Base-by-base conservation (phyloP, 2,113 vertebrate genomes). In the Tyrannus savana region DNA sequence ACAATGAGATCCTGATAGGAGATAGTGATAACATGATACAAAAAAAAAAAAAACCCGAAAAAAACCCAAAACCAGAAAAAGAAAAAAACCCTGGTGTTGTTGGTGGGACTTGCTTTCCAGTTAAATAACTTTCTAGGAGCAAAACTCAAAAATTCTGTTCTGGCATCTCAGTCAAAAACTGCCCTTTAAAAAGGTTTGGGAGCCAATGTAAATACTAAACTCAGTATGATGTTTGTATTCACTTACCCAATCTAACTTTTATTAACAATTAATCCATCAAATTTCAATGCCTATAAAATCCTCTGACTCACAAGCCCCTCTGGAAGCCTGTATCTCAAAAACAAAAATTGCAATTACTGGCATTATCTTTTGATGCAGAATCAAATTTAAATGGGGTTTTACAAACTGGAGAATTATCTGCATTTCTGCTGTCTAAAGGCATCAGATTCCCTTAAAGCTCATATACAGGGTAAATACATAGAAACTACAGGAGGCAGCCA, bases 211-310 rank as follows among this genome's bases (percentile, higher is more conserved):
- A 98, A 95, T 91, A 93, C 83, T 83, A 93, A 95, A 90, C 87
- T 96, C 95, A 90, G 94, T 96, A 97, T 52, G 82, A 91, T 97
- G 98, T 98, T 98, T 97, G 97, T 93, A 96, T 97, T 96, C 97
- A 96, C 97, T 98, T 98, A 97, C 93, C 77, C 97, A 97, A 95
- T 96, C 97, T 97, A 96, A 97, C 93, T 97, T 98, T 98, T 97
- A 95, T 96, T 97, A 98, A 94, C 97, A 97, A 98, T 97, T 98
- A 98, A 98, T 98, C 90, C 96, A 98, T 97, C 95, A 92, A 67
- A 96, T 97, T 98, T 98, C 97, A 98, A 94, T 97, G 97, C 92
- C 96, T 97, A 77, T 95, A 97, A 95, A 97, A 95, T 67, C 90
- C 84, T 91, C 67, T 80, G 87, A 96, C 91, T 97, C 97, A 97